phyloP scores from a whole-genome alignment of 2,113 vertebrate genomes.

The Chaetura pelagica region DNA sequence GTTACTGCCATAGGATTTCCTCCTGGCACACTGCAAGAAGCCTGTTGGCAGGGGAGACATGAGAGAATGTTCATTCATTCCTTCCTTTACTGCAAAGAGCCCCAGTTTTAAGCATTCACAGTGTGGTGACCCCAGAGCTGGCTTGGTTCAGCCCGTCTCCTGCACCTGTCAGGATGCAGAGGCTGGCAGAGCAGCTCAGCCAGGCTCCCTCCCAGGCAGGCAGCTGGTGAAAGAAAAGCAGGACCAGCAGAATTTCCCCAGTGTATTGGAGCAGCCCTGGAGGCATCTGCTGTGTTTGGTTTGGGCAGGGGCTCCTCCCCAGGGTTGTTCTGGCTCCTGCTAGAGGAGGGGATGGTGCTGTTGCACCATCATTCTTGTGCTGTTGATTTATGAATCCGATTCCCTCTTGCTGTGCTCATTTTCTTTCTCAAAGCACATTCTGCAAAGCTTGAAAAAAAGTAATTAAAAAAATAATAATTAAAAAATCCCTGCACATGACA shows the following conservation, averaged over 20 bases:
- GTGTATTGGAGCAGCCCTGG: neutral
- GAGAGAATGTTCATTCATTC: neutral
- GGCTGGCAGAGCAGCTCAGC: rapidly evolving
- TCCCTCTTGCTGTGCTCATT: neutral
- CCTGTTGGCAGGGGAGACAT: rapidly evolving
- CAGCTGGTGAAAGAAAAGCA: neutral
- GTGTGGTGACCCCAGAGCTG: neutral
- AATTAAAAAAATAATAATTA: no score
- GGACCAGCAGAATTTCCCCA: neutral
- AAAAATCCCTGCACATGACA: neutral
- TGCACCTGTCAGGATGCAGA: neutral
- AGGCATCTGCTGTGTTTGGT: neutral
- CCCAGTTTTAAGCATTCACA: neutral
- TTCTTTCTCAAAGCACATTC: conserved; percentile 10
- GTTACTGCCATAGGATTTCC: rapidly evolving
- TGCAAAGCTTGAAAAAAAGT: neutral
- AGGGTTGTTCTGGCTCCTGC: neutral
- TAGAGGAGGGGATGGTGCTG: neutral
- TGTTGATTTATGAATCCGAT: neutral
- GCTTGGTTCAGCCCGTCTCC: neutral
- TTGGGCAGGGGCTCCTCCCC: neutral
- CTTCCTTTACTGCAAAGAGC: neutral
- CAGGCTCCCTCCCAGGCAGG: neutral
- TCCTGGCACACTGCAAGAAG: neutral
- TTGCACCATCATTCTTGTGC: neutral